Evolutionary conservation across 1,140 invertebrate genomes (phyloP).

Genomic region (Philopotamus ludificatus): DNA sequence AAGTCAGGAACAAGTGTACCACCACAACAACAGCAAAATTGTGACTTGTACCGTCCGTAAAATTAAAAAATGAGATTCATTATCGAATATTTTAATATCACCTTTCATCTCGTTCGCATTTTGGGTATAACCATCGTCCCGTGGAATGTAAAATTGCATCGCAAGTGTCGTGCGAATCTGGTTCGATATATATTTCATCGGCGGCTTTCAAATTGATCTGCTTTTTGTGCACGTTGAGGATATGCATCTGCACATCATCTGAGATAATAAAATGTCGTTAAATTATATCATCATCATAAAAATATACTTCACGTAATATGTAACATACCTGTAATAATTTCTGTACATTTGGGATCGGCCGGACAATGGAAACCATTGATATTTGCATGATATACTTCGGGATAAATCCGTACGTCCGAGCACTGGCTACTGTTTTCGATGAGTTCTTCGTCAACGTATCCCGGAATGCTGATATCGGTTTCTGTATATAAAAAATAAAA

Average conservation of each 20-base stretch:
- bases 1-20: too few species aligned
- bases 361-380: too few species aligned
- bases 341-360: conserved; percentile 4
- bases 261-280: conserved; percentile 7
- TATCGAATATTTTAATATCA: too few species aligned
- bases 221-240: conserved; percentile 1
- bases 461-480: too few species aligned
- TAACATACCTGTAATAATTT: neutral
- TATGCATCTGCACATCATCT: conserved; percentile 23
- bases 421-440: too few species aligned
- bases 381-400: too few species aligned
- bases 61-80: too few species aligned
- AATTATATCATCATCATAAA: neutral
- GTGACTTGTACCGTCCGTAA: too few species aligned
- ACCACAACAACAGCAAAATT: too few species aligned
- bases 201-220: neutral
- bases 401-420: too few species aligned
- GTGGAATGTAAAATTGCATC: conserved; percentile 19
- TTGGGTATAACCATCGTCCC: conserved; percentile 31
- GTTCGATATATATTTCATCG: neutral
- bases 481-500: too few species aligned
- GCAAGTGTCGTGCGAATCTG: neutral
- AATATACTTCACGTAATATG: neutral
- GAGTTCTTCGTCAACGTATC: too few species aligned
- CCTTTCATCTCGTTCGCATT: conserved; percentile 29